phyloP scores from a whole-genome alignment of 2,113 vertebrate species.

The Triplophysa siluroides region DNA sequence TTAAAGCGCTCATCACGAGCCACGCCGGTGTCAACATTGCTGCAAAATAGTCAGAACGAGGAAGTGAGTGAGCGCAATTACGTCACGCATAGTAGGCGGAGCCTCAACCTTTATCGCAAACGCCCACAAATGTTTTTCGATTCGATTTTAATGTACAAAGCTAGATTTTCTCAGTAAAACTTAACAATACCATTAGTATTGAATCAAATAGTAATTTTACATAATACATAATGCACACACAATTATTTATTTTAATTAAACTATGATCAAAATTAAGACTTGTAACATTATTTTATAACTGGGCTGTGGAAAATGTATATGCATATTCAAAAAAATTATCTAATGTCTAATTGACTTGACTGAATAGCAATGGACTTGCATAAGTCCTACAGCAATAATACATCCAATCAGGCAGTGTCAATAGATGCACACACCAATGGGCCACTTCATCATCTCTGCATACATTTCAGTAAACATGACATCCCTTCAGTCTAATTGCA shows the following conservation, averaged over 20 bases:
- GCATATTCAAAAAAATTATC: background rate
- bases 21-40: background rate
- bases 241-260: no score
- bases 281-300: no score
- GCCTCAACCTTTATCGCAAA: no score
- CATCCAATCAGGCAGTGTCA: constrained; percentile 8
- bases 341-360: background rate
- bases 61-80: background rate
- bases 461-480: constrained; percentile 26
- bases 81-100: no score
- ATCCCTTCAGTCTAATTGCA: constrained; percentile 43
- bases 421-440: constrained; percentile 20
- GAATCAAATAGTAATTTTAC: no score
- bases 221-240: no score
- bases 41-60: background rate
- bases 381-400: background rate
- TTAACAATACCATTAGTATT: no score
- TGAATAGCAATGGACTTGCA: background rate
- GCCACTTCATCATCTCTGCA: constrained; percentile 11
- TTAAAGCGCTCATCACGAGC: background rate
- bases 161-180: no score
- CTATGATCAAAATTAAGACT: background rate
- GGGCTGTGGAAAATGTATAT: background rate
- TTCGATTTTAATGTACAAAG: no score
- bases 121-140: no score